Percentiles rank a stretch among this genome's conserved stretches.
Conservation (phyloP, 2,113 vertebrate species). For the Pyrgilauda ruficollis region DNA sequence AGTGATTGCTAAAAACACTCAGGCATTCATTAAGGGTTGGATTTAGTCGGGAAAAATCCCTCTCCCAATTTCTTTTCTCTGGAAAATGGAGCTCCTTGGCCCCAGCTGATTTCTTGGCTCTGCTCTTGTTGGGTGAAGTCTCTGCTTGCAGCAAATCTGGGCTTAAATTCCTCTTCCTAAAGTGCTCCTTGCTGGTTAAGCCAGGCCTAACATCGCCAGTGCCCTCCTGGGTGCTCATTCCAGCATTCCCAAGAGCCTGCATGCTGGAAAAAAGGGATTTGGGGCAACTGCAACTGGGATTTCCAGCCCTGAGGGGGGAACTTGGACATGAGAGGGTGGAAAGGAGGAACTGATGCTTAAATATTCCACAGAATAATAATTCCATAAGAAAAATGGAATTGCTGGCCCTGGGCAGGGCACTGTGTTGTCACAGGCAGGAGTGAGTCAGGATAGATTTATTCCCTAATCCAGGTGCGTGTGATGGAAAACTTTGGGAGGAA, state of each 20-base stretch:
- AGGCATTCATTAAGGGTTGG: neutral
- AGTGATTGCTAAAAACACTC: neutral
- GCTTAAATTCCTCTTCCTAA: neutral
- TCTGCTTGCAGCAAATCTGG: neutral
- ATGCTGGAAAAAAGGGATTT: neutral
- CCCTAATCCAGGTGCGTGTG: neutral
- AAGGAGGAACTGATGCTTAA: neutral
- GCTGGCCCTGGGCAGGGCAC: neutral
- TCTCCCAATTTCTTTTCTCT: neutral
- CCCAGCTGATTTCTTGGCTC: neutral
- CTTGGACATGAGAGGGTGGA: accelerated
- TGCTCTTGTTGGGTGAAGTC: neutral
- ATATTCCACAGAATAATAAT: neutral
- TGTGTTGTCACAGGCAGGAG: neutral
- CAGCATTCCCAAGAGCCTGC: neutral
- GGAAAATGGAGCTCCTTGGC: neutral
- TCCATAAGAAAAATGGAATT: neutral
- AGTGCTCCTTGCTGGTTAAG: neutral
- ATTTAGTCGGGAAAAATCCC: neutral
- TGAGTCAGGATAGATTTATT: neutral
- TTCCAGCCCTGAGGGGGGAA: neutral
- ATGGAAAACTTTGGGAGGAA: neutral
- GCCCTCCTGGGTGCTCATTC: neutral
- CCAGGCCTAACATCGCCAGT: neutral
- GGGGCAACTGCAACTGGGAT: neutral